Percentiles rank a stretch among this genome's conserved stretches.
These are phyloP conservation scores for Laspeyria flexula DNA, from an alignment of 2,888 invertebrate genomes.

Conservation along the genomic window DNA sequence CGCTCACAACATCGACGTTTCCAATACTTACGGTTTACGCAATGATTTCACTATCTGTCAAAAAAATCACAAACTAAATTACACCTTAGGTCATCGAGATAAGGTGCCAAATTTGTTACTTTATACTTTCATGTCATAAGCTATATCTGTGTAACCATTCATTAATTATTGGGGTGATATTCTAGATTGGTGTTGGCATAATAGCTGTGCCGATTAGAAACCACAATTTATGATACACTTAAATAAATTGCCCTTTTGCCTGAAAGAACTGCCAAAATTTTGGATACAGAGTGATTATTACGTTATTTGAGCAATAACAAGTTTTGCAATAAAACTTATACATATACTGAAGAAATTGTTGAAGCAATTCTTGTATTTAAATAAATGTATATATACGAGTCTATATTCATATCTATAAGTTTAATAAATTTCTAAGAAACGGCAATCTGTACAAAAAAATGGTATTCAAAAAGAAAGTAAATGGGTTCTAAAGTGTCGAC, in stretches of 20 bases:
- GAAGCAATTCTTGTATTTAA: no score
- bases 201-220: constrained; percentile 8
- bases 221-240: constrained; percentile 8
- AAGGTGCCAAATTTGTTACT: constrained; percentile 29
- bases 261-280: neutral
- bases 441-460: no score
- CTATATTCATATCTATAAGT: no score
- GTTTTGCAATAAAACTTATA: no score
- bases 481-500: no score
- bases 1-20: constrained; percentile 62
- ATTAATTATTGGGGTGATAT: constrained; percentile 60
- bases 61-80: constrained; percentile 26
- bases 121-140: constrained; percentile 43
- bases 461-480: no score
- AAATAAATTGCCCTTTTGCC: neutral
- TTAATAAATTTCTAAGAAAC: no score
- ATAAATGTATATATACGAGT: no score
- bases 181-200: constrained; percentile 35
- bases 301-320: no score
- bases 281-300: neutral
- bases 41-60: constrained; percentile 48
- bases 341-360: no score
- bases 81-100: constrained; percentile 20
- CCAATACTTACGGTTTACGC: constrained; percentile 56
- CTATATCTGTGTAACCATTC: constrained; percentile 52